Evolutionary conservation across 2,113 vertebrate genomes (phyloP), one percentile per base, ranked within the genome.

Genomic region (Cariama cristata): DNA sequence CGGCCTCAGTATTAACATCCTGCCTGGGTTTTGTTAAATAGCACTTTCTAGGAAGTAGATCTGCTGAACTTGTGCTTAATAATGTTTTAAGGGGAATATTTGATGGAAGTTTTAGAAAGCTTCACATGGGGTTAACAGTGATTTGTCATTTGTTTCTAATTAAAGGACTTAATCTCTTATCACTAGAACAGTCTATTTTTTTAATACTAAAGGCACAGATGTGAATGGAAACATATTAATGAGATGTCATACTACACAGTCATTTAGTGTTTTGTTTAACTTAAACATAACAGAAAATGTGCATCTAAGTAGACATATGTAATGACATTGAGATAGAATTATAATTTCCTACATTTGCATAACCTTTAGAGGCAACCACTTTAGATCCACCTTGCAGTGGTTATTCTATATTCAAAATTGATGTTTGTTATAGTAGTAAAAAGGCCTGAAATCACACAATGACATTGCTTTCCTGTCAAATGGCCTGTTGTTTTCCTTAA

Each of bases 1-100:
- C 98, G 66, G 98, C 93, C 96, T 91, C 98, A 95, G 98, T 98
- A 97, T 99, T 99, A 98, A 99, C 98, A 99, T 99, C 99, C 99
- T 99, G 99, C 99, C 98, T 97, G 98, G 98, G 98, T 98, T 99
- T 99, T 99, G 99, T 99, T 99, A 99, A 99, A 99, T 99, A 98
- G 99, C 99, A 99, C 99, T 99, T 99, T 99, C 99, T 99, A 99
- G 99, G 99, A 99, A 99, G 99, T 99, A 99, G 99, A 99, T 99
- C 99, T 98, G 98, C 98, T 98, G 98, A 99, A 99, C 98, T 99
- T 99, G 99, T 98, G 99, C 99, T 99, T 99, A 99, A 99, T 99
- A 99, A 99, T 99, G 98, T 98, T 98, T 98, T 98, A 98, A 97
- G 98, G 98, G 98, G 98, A 98, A 98, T 98, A 98, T 99, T 98